phyloP scores from a whole-genome alignment of 2,113 vertebrate genomes.

The Actenoides hombroni region DNA sequence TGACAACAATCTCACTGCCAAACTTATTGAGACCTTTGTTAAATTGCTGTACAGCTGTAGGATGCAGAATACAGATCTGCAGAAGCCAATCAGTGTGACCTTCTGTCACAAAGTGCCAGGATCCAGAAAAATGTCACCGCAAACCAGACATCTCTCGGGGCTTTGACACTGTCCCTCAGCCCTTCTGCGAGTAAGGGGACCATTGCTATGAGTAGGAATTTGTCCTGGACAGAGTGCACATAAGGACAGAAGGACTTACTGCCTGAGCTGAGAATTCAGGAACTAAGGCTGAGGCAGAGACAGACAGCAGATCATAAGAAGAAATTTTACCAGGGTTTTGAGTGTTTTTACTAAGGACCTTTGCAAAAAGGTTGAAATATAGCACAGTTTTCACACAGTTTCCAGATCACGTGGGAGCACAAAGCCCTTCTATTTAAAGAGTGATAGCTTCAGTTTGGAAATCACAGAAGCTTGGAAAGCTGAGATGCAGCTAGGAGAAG shows the following conservation, averaged over 20 bases:
- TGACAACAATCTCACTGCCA: background rate
- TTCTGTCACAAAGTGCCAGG: background rate
- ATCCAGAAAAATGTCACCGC: background rate
- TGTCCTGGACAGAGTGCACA: rapidly evolving
- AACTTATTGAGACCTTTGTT: background rate
- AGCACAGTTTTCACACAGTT: background rate
- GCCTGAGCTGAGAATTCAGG: background rate
- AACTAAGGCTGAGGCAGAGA: background rate
- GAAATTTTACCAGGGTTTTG: background rate
- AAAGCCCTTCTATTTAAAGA: background rate
- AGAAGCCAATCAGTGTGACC: background rate
- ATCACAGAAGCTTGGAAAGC: background rate
- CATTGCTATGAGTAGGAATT: background rate
- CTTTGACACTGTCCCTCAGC: background rate
- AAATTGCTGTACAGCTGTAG: background rate
- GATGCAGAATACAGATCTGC: background rate
- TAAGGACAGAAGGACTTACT: background rate
- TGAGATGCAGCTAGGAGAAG: background rate
- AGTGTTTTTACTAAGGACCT: background rate
- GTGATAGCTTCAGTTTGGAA: background rate
- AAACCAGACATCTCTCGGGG: background rate
- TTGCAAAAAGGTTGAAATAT: background rate
- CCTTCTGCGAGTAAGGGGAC: background rate
- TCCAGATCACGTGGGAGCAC: background rate
- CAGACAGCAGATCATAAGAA: background rate